Conservation (phyloP, 2,888 invertebrate genomes). For the Clunio marinus region DNA sequence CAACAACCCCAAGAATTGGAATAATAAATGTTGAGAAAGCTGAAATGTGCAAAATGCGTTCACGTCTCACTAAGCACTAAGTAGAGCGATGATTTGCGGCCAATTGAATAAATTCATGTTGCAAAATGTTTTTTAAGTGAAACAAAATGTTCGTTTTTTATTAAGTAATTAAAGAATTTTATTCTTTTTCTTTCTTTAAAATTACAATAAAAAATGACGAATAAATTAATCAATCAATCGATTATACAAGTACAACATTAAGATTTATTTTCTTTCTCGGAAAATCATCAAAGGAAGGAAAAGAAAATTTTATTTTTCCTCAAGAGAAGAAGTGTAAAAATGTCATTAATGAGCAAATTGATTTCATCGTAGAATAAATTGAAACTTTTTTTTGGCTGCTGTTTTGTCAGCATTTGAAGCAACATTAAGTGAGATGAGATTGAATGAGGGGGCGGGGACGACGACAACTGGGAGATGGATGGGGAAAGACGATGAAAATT, state of each 20-base stretch:
- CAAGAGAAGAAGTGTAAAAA: neutral
- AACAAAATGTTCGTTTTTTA: neutral
- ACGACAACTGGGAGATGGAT: neutral
- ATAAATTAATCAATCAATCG: neutral
- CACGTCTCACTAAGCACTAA: neutral
- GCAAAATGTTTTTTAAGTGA: neutral
- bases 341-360: conserved; percentile 33
- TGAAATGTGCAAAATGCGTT: neutral
- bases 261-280: neutral
- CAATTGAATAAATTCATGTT: neutral
- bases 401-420: neutral
- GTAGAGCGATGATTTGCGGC: neutral
- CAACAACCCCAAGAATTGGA: no score
- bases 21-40: conserved; percentile 24
- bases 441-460: neutral
- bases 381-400: conserved; percentile 10
- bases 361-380: conserved; percentile 25
- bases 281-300: neutral
- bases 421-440: neutral
- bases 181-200: conserved; percentile 14
- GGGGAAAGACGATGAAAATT: conserved; percentile 17
- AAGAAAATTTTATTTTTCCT: neutral
- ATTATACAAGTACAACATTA: neutral
- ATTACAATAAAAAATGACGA: neutral
- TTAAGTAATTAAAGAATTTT: conserved; percentile 27